Evolutionary conservation across 2,888 invertebrate genomes (phyloP).

Genomic region (Apoda limacodes): DNA sequence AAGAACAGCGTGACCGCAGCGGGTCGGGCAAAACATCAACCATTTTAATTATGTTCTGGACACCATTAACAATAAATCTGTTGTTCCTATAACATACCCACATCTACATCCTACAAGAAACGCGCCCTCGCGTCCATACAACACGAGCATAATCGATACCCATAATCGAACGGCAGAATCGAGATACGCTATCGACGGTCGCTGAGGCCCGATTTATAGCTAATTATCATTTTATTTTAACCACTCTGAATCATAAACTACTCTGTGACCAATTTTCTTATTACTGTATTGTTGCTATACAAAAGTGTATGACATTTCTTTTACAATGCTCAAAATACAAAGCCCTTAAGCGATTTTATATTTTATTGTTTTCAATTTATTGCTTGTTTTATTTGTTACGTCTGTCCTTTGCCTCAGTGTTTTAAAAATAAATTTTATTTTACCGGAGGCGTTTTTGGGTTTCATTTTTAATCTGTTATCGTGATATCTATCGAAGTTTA

Average conservation of each 20-base stretch:
- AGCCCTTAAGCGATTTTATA: too few species aligned
- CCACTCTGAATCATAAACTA: constrained; percentile 46
- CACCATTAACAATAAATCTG: constrained; percentile 70
- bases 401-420: too few species aligned
- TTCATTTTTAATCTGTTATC: too few species aligned
- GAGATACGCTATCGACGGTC: constrained; percentile 37
- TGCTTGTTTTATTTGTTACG: too few species aligned
- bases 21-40: constrained; percentile 62
- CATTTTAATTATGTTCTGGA: constrained; percentile 68
- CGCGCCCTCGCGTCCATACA: constrained; percentile 16
- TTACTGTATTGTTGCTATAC: constrained; percentile 35
- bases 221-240: constrained; percentile 59
- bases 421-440: too few species aligned
- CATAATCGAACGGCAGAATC: constrained; percentile 37
- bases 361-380: too few species aligned
- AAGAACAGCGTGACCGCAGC: constrained; percentile 47
- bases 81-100: constrained; percentile 37
- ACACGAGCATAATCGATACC: constrained; percentile 30
- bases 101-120: constrained; percentile 23
- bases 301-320: too few species aligned
- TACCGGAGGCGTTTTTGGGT: too few species aligned
- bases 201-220: constrained; percentile 50
- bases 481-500: too few species aligned
- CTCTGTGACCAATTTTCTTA: constrained; percentile 59
- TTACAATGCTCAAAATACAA: too few species aligned